Percentiles rank a stretch among this genome's conserved stretches.
These are phyloP conservation scores for Larimichthys polyactis DNA, from an alignment of 2,113 vertebrate species.

Conservation along the genomic window DNA sequence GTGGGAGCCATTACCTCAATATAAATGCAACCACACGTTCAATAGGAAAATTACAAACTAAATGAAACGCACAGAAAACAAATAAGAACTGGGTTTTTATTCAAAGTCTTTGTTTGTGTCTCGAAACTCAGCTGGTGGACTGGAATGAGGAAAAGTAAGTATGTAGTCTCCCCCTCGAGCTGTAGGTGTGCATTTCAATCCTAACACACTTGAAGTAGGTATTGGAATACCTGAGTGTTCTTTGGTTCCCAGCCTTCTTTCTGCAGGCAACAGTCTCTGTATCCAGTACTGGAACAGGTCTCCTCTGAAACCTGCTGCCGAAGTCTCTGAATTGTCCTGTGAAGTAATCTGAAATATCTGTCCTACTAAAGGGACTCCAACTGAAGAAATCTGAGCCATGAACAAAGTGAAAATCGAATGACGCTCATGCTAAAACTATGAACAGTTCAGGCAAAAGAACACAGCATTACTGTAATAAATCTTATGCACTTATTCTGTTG, in stretches of 20 bases:
- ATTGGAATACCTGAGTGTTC: neutral
- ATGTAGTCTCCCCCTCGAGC: neutral
- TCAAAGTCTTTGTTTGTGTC: neutral
- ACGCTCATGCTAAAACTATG: neutral
- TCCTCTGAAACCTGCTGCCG: neutral
- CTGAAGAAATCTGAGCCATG: neutral
- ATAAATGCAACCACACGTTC: neutral
- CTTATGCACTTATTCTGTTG: neutral
- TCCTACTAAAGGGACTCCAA: neutral
- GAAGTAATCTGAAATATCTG: neutral
- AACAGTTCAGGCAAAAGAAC: neutral
- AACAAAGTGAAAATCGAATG: neutral
- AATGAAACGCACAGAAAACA: neutral
- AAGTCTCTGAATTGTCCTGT: neutral
- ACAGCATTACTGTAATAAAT: neutral
- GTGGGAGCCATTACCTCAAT: neutral
- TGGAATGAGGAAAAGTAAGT: neutral
- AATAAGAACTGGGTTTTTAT: neutral
- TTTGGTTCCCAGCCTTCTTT: neutral
- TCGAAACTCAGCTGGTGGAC: neutral
- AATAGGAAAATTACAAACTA: neutral
- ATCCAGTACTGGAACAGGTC: neutral
- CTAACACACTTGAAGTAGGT: neutral
- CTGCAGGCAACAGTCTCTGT: neutral
- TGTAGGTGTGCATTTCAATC: neutral